Percentiles rank a stretch among this genome's conserved stretches.
Evolutionary conservation across 2,888 invertebrate species (phyloP).

Genomic region (Lasioglossum vierecki): DNA sequence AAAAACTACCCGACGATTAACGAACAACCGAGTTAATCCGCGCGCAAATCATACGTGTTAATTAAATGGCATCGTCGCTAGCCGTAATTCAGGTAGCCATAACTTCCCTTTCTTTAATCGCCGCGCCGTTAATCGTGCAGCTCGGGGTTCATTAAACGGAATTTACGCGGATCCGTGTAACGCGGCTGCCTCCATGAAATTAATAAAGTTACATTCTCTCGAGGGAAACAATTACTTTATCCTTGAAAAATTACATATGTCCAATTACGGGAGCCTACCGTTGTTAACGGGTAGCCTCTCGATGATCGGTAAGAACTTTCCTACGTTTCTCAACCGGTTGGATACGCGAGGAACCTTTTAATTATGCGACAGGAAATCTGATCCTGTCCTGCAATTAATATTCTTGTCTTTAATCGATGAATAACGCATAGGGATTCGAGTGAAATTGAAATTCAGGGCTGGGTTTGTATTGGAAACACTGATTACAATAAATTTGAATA

Average conservation of each 20-base stretch:
- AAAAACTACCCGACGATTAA: constrained; percentile 18
- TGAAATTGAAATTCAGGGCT: background rate
- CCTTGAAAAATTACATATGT: background rate
- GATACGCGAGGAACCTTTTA: background rate
- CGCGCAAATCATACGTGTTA: constrained; percentile 26
- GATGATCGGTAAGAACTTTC: background rate
- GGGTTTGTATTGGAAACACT: background rate
- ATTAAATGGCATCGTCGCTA: constrained; percentile 22
- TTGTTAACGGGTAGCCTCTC: background rate
- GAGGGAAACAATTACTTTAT: background rate
- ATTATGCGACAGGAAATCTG: background rate
- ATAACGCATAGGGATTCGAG: background rate
- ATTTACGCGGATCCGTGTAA: constrained; percentile 16
- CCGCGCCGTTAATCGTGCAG: constrained; percentile 15
- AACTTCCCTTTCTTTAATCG: constrained; percentile 25
- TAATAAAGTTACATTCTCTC: constrained; percentile 10
- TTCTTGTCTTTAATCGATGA: background rate
- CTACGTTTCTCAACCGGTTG: background rate
- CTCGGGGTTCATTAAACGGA: constrained; percentile 14
- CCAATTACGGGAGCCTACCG: background rate
- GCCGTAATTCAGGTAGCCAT: constrained; percentile 27
- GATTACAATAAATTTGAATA: constrained; percentile 6
- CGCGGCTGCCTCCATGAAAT: background rate
- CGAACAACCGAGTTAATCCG: background rate
- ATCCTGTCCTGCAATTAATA: background rate